Evolutionary conservation across 1,140 invertebrate species (phyloP), one percentile per base, ranked within the genome.

Genomic region (Pogonomyrmex barbatus): DNA sequence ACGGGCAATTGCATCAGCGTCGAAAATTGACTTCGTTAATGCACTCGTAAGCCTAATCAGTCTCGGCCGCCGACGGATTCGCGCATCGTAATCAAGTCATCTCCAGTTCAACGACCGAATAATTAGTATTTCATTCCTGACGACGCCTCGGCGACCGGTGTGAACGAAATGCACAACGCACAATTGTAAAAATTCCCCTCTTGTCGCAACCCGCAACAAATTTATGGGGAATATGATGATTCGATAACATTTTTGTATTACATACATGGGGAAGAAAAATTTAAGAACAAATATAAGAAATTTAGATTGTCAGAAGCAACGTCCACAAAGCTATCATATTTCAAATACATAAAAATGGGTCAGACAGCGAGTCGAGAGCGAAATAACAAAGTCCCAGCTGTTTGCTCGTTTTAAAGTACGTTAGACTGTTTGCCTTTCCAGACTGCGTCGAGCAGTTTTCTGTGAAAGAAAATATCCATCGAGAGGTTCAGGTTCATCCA

Each of bases 21-120:
- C 79, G 79, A 82, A 82, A 58, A 73, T 73, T 71, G 17, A 82
- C 52, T 71, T 58, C 1, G 67, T 71, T 82, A 82, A 73, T 73
- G 54, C 39, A 45, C 42, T 58, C 79, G 67, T 71, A 58, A 47
- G 30, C 42, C 54, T 73, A 73, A 82, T 82, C 79, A 60, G 47
- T 73, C 1, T 30, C 39, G 14, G 10, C 10, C 39, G 36, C 12
- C 50, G 45, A 67, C 39, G 47, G 42, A 81, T 68, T 81, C 12
- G 77, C 63, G 52, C 65, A 39, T 70, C 24, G 47, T 81, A 70
- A 70, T 70, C 10, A 63, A 70, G 30, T 81, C 63, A 70, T 70
- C n/a, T 4, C 14, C 63, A n/a, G 63, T 81, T 42, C 47, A 45
- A 71, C 39, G 78, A 6, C 14, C 30, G 30, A 60, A 60, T 60